phyloP scores from a whole-genome alignment of 2,888 invertebrate species.

The Taphrorychus bicolor region DNA sequence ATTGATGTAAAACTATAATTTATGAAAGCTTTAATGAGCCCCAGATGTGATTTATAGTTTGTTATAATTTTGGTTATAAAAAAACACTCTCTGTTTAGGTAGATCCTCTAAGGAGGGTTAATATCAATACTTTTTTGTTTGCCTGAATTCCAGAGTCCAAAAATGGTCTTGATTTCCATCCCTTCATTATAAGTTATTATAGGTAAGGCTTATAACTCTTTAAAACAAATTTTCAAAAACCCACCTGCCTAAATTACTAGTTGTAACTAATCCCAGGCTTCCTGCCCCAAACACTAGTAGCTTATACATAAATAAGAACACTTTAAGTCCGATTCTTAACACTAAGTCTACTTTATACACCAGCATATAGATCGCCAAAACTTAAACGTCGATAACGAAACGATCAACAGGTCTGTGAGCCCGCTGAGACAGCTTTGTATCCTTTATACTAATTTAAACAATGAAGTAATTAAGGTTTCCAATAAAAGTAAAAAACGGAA shows the following conservation, averaged over 20 bases:
- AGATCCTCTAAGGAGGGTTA: too few species aligned
- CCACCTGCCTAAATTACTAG: background rate
- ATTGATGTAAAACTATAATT: too few species aligned
- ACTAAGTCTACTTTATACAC: background rate
- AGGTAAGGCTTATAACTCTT: too few species aligned
- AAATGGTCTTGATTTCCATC: too few species aligned
- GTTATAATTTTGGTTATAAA: too few species aligned
- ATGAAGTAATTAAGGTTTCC: background rate
- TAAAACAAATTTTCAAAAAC: background rate
- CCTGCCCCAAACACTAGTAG: slow-evolving; percentile 8
- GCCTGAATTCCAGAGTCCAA: too few species aligned
- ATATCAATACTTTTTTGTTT: too few species aligned
- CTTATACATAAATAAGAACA: slow-evolving; percentile 14
- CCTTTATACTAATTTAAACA: background rate
- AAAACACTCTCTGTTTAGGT: too few species aligned
- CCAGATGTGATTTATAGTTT: too few species aligned
- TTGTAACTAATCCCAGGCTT: background rate
- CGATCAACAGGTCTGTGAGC: background rate
- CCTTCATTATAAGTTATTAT: too few species aligned
- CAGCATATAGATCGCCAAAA: background rate
- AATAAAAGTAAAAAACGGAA: slow-evolving; percentile 1
- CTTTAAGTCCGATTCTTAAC: background rate
- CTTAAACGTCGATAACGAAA: background rate
- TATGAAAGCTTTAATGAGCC: too few species aligned
- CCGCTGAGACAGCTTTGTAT: background rate